phyloP scores from a whole-genome alignment of 64 coral and sea anemone species.

The Stichodactyla helianthus region DNA sequence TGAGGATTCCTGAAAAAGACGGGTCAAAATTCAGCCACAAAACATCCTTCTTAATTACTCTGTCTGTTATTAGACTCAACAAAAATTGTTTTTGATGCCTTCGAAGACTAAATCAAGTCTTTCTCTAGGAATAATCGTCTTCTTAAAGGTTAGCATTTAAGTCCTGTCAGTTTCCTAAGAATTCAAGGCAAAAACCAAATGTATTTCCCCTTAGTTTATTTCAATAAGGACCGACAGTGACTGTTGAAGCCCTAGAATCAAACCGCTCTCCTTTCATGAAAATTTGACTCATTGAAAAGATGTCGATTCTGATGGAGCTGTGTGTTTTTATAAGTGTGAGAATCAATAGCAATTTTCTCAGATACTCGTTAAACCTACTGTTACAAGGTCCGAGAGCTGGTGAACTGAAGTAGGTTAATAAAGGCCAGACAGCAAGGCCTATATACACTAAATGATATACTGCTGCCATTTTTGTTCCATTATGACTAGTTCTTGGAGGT shows the following conservation, averaged over 20 bases:
- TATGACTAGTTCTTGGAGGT: conserved; percentile 18
- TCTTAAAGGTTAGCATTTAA: neutral
- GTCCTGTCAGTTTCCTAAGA: neutral
- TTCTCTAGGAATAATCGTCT: neutral
- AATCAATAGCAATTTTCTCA: too few relatives aligned
- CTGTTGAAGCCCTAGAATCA: neutral
- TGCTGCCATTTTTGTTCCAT: neutral
- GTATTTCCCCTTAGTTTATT: neutral
- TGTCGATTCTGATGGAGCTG: neutral
- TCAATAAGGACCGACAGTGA: neutral
- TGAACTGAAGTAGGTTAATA: neutral
- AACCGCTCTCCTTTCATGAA: neutral
- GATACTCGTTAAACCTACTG: neutral
- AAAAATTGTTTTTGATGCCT: neutral
- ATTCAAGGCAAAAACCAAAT: neutral
- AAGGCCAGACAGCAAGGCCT: neutral
- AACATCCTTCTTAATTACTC: neutral
- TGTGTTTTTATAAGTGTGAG: too few relatives aligned
- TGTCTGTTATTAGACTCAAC: neutral
- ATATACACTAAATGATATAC: neutral
- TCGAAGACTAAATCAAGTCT: neutral
- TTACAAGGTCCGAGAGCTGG: neutral
- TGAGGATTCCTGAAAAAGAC: neutral
- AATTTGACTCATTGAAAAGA: neutral
- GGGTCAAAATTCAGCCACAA: conserved; percentile 16